phyloP scores from a whole-genome alignment of 2,113 vertebrate genomes.

The Indicator indicator region DNA sequence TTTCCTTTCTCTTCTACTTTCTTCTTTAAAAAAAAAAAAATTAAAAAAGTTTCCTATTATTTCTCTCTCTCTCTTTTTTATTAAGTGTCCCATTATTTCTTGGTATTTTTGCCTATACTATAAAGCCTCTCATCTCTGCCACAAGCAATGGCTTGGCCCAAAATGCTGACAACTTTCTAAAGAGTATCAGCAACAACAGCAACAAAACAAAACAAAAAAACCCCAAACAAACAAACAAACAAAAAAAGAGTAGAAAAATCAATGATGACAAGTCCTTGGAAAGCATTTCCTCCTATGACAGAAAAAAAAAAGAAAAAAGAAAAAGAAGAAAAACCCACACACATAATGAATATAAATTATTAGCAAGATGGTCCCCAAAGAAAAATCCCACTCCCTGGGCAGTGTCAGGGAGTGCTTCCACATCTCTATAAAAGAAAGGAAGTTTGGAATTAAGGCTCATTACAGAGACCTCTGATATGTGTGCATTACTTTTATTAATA shows the following conservation, averaged over 20 bases:
- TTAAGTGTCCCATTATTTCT: not conserved
- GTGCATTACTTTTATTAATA: not conserved
- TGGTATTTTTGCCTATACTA: not conserved
- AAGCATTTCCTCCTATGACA: not conserved
- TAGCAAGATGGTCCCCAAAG: not conserved
- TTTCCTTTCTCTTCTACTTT: too few species aligned
- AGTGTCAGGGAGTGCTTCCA: not conserved
- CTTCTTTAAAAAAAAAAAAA: too few species aligned
- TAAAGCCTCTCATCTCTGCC: not conserved
- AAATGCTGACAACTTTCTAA: not conserved
- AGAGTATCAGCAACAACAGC: not conserved
- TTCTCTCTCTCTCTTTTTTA: not conserved
- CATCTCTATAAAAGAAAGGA: conserved; percentile 41
- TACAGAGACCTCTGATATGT: not conserved
- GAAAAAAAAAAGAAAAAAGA: not conserved
- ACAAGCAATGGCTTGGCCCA: not conserved
- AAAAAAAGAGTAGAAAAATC: not conserved
- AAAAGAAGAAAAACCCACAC: too few species aligned
- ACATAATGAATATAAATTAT: not conserved
- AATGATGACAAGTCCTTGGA: not conserved
- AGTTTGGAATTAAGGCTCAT: conserved; percentile 54
- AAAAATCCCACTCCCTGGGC: not conserved
- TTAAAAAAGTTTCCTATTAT: not conserved
- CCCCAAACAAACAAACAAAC: not conserved
- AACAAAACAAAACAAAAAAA: not conserved